Conservation (phyloP, 37 sponge, comb jelly and placozoan species). For the Lycopodina hypogea region DNA sequence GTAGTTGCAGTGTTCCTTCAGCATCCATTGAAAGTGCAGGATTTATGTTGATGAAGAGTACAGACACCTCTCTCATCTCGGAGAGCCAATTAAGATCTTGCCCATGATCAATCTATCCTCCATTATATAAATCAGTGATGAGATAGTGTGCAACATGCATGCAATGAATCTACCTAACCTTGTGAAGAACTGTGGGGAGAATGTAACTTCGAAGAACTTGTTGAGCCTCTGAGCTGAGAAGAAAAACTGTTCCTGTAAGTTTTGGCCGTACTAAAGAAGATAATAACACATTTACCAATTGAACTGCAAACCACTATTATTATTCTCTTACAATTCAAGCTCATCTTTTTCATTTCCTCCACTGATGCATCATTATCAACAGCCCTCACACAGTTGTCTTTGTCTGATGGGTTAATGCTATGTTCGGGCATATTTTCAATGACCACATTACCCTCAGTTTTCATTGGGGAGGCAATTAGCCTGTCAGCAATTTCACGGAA, state of each 20-base stretch:
- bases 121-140: not conserved
- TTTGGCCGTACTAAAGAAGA: constrained; percentile 24
- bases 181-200: constrained; percentile 46
- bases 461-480: too few relatives aligned
- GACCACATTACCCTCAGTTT: too few relatives aligned
- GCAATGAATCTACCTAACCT: constrained; percentile 19
- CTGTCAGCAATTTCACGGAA: too few relatives aligned
- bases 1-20: constrained; percentile 32
- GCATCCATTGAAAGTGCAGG: constrained; percentile 34
- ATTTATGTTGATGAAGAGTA: constrained; percentile 83
- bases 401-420: too few relatives aligned
- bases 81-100: constrained; percentile 81
- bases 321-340: not conserved
- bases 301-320: too few relatives aligned
- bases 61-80: constrained; percentile 84
- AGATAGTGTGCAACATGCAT: not conserved
- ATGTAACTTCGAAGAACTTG: constrained; percentile 29
- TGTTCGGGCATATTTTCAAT: too few relatives aligned
- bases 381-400: too few relatives aligned
- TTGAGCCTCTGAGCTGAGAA: constrained; percentile 17
- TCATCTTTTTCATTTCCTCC: not conserved
- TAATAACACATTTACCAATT: too few relatives aligned
- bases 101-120: constrained; percentile 72
- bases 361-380: too few relatives aligned
- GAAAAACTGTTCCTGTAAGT: constrained; percentile 7